phyloP scores from a whole-genome alignment of 1,140 invertebrate species.

The Aphis gossypii region DNA sequence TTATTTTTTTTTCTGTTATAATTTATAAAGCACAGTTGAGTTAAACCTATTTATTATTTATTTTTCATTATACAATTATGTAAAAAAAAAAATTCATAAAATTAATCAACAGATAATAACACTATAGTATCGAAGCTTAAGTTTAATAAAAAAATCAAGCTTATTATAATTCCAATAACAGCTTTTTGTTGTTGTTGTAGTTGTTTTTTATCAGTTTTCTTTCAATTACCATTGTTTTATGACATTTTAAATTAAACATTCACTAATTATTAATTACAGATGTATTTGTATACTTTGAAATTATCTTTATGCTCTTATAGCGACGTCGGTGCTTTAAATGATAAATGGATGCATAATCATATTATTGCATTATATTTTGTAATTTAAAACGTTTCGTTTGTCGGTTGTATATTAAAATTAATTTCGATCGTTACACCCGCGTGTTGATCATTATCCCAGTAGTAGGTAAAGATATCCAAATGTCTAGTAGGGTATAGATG shows the following conservation, averaged over 20 bases:
- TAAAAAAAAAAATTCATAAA: neutral
- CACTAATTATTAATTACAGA: neutral
- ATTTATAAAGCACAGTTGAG: too few species aligned
- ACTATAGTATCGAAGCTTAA: neutral
- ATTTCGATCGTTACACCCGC: neutral
- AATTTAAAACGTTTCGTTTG: neutral
- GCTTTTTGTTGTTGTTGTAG: neutral
- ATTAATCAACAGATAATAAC: neutral
- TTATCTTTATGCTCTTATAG: too few species aligned
- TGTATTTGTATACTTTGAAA: neutral
- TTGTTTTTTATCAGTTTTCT: neutral
- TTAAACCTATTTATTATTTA: neutral
- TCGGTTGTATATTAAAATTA: neutral
- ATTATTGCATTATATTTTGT: neutral
- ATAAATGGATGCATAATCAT: neutral
- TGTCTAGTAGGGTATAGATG: neutral
- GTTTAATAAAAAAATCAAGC: neutral
- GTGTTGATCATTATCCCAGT: neutral
- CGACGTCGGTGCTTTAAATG: too few species aligned
- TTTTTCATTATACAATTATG: neutral
- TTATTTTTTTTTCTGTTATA: too few species aligned
- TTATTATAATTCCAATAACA: neutral
- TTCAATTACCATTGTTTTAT: neutral
- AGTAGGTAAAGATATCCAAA: neutral
- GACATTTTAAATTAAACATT: neutral